Percentiles rank a stretch among this genome's conserved stretches.
phyloP scores from a whole-genome alignment of 2,888 invertebrate species.

The Sinelater perroti region DNA sequence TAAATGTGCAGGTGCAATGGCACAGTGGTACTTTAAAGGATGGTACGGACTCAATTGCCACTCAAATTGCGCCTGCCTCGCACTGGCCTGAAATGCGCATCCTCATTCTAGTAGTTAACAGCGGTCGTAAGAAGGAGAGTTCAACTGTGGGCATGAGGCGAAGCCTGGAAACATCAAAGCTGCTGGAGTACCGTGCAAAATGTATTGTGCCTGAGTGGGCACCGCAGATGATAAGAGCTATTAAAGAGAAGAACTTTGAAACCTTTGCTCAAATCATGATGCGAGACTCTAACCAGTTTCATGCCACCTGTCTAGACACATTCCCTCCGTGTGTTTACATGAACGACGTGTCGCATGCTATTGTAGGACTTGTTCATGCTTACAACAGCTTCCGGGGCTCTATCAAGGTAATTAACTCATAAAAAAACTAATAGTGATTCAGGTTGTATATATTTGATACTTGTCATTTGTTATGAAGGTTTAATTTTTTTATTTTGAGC shows the following conservation, averaged over 20 bases:
- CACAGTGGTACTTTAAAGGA: constrained; percentile 70
- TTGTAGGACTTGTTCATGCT: constrained; percentile 81
- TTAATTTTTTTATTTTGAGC: no score
- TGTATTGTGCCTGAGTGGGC: constrained; percentile 78
- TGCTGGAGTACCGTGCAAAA: constrained; percentile 78
- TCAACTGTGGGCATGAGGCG: constrained; percentile 92
- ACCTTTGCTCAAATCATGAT: constrained; percentile 94
- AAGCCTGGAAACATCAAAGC: constrained; percentile 80
- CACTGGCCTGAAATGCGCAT: constrained; percentile 94
- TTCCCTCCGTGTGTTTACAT: constrained; percentile 94
- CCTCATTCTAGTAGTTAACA: constrained; percentile 88
- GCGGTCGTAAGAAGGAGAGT: constrained; percentile 81
- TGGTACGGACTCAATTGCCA: constrained; percentile 81
- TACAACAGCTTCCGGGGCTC: constrained; percentile 78
- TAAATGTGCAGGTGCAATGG: constrained; percentile 85
- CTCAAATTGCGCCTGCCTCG: constrained; percentile 73
- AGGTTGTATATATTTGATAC: no score
- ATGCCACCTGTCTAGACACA: constrained; percentile 92
- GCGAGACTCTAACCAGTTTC: constrained; percentile 97
- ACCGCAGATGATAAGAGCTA: constrained; percentile 66
- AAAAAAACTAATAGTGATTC: no score
- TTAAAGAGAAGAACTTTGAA: constrained; percentile 76
- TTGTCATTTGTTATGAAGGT: no score
- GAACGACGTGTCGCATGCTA: constrained; percentile 85
- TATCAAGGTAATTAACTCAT: constrained; percentile 71